Evolutionary conservation across 2,888 invertebrate genomes (phyloP).

Genomic region (Aricia artaxerxes): DNA sequence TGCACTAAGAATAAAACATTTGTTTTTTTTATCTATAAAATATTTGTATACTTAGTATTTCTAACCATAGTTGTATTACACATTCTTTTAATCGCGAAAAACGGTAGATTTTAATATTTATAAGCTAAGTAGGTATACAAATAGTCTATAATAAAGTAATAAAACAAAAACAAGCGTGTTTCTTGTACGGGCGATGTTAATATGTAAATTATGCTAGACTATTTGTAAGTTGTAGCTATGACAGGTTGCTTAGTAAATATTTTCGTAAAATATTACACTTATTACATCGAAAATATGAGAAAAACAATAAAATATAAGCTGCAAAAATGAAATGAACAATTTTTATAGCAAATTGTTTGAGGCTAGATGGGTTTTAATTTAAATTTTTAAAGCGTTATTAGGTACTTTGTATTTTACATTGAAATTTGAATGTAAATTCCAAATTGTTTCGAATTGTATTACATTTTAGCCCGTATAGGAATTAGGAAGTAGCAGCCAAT

Average conservation of each 20-base stretch:
- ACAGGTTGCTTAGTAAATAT: constrained; percentile 5
- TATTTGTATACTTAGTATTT: not conserved
- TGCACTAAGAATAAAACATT: not conserved
- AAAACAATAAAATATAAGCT: constrained; percentile 12
- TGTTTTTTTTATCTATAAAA: not conserved
- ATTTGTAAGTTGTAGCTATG: constrained; percentile 3
- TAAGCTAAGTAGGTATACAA: not conserved
- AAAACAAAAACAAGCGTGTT: constrained; percentile 7
- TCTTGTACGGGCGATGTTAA: not conserved
- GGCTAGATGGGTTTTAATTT: not conserved
- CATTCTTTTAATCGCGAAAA: not conserved
- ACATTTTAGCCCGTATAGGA: not conserved
- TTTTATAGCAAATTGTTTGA: not conserved
- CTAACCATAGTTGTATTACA: not conserved
- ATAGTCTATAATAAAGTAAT: not conserved
- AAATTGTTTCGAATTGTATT: not conserved
- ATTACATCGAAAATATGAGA: not conserved
- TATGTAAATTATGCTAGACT: constrained; percentile 12
- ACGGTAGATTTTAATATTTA: constrained; percentile 3
- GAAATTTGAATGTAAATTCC: not conserved
- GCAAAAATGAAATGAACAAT: constrained; percentile 12
- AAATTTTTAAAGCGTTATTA: not conserved
- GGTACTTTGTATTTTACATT: not conserved
- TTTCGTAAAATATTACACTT: constrained; percentile 7
- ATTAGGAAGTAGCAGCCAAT: too few species aligned